Conservation (phyloP, 2,797 vertebrate species). For the Sebastes cheni region DNA sequence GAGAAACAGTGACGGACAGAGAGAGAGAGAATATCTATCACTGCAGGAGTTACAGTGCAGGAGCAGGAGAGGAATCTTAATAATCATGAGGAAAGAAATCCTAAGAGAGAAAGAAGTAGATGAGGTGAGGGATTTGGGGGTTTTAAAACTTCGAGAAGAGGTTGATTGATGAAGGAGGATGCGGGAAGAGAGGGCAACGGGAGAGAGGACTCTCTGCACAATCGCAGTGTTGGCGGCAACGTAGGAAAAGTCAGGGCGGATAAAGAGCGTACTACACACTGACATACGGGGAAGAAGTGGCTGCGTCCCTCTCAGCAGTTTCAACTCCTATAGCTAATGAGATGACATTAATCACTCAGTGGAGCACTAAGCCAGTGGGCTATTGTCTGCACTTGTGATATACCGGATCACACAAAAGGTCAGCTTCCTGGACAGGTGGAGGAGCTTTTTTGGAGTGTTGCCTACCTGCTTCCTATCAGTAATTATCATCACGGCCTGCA, state of each 20-base stretch:
- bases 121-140: conserved; percentile 76
- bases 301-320: conserved; percentile 46
- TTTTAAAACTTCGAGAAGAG: conserved; percentile 60
- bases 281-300: conserved; percentile 28
- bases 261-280: conserved; percentile 14
- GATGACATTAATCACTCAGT: conserved; percentile 71
- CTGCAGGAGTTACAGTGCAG: conserved; percentile 52
- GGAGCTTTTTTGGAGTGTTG: conserved; percentile 26
- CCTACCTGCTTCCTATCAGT: conserved; percentile 21
- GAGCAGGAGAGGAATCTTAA: conserved; percentile 67
- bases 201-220: conserved; percentile 25
- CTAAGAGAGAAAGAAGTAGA: conserved; percentile 57
- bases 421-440: conserved; percentile 45
- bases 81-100: conserved; percentile 64
- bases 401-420: conserved; percentile 65
- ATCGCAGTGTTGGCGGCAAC: conserved; percentile 23
- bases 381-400: conserved; percentile 63
- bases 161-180: conserved; percentile 68
- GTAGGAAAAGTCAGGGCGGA: conserved; percentile 8
- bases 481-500: conserved; percentile 30
- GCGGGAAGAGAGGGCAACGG: conserved; percentile 38
- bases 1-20: neutral
- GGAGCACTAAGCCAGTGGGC: conserved; percentile 46
- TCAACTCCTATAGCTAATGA: conserved; percentile 64
- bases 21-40: conserved; percentile 37